A percentile compares a stretch with the other conserved stretches of the same genome.
phyloP scores from a whole-genome alignment of 2,888 invertebrate species.

The Tetramorium bicarinatum region DNA sequence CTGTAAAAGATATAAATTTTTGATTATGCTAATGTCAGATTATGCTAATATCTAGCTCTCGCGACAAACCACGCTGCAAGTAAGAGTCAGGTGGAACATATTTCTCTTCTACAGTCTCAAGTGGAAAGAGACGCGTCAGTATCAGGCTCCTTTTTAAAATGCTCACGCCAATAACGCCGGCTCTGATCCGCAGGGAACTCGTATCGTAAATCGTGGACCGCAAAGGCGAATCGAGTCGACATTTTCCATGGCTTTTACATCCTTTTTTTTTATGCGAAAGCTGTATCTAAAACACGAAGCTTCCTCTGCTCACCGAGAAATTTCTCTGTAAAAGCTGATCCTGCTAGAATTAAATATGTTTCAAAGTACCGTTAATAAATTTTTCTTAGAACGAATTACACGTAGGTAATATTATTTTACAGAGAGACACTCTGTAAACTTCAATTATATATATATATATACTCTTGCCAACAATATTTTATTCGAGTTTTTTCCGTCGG shows the following conservation, averaged over 20 bases:
- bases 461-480: background rate
- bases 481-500: background rate
- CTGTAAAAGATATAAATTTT: conserved; percentile 46
- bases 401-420: conserved; percentile 5
- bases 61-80: conserved; percentile 49
- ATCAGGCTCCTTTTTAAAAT: conserved; percentile 64
- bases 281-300: background rate
- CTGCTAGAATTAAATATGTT: background rate
- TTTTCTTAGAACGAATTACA: background rate
- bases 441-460: background rate
- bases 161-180: conserved; percentile 46
- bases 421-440: background rate
- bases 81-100: conserved; percentile 59
- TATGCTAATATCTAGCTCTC: conserved; percentile 64
- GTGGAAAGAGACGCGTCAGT: conserved; percentile 62
- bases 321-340: background rate
- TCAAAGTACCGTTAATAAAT: background rate
- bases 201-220: conserved; percentile 39
- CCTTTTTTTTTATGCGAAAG: background rate
- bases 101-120: conserved; percentile 63
- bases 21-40: conserved; percentile 68
- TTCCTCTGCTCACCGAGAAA: background rate
- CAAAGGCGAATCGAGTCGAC: conserved; percentile 25
- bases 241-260: conserved; percentile 1
- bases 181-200: conserved; percentile 28